These are phyloP conservation scores for Venustaconcha ellipsiformis DNA, from an alignment of 1,140 invertebrate species.

Conservation along the genomic window DNA sequence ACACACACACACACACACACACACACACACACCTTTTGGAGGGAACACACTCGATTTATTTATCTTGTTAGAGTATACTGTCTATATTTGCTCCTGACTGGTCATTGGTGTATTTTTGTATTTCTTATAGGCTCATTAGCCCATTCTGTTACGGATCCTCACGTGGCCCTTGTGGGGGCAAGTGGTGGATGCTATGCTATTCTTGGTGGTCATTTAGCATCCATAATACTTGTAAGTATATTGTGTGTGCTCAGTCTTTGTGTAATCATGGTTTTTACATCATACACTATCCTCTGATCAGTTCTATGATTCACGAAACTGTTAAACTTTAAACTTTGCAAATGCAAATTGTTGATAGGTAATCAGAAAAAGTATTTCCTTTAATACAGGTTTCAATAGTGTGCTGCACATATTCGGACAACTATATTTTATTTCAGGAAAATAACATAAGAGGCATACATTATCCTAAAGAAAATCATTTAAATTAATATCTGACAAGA, in stretches of 20 bases:
- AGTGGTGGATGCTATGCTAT: slow-evolving; percentile 96
- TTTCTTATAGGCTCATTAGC: too few relatives aligned
- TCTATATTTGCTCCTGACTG: too few relatives aligned
- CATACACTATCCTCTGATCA: neutral
- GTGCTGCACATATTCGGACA: neutral
- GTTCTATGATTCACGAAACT: neutral
- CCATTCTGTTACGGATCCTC: slow-evolving; percentile 86
- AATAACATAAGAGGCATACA: too few relatives aligned
- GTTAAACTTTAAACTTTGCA: neutral
- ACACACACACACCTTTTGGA: too few relatives aligned
- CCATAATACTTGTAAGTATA: slow-evolving; percentile 84
- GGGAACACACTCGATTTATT: too few relatives aligned
- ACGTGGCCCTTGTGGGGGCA: slow-evolving; percentile 89
- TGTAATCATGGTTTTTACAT: neutral
- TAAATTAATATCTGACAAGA: too few relatives aligned
- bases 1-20: too few relatives aligned
- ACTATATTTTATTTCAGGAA: neutral
- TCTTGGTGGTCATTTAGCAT: slow-evolving; percentile 95
- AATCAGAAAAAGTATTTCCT: neutral
- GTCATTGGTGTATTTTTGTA: too few relatives aligned
- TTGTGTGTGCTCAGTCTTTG: neutral
- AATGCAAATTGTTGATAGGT: neutral
- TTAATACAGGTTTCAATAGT: neutral
- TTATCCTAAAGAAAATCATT: too few relatives aligned
- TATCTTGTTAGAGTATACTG: too few relatives aligned